These are phyloP conservation scores for Drosophila tani DNA, from an alignment of 1,140 invertebrate genomes.

Conservation along the genomic window DNA sequence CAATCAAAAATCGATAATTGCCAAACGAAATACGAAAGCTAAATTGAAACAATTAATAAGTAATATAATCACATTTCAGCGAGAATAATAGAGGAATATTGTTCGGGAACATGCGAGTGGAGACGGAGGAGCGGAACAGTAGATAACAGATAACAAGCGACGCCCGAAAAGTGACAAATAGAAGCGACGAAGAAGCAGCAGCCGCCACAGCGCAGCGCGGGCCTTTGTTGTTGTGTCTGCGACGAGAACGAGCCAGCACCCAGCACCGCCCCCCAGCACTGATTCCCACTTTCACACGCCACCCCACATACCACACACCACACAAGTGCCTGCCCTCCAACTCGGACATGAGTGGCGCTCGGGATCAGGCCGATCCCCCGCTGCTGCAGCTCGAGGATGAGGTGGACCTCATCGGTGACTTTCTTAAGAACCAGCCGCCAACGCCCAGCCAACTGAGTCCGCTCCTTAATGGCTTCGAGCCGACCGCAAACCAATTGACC, in stretches of 20 bases:
- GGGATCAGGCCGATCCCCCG: constrained; percentile 49
- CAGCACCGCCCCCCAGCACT: constrained; percentile 32
- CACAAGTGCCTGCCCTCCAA: constrained; percentile 20
- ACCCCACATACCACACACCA: neutral
- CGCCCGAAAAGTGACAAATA: constrained; percentile 59
- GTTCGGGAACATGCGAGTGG: constrained; percentile 57
- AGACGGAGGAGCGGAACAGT: constrained; percentile 41
- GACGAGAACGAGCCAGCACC: constrained; percentile 5
- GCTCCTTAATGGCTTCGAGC: constrained; percentile 62
- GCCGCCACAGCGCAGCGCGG: constrained; percentile 33
- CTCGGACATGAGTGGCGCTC: constrained; percentile 43
- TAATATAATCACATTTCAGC: constrained; percentile 37
- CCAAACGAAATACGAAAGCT: constrained; percentile 37
- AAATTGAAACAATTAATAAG: constrained; percentile 35
- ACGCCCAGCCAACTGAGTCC: constrained; percentile 32
- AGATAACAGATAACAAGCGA: constrained; percentile 71
- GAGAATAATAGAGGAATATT: constrained; percentile 59
- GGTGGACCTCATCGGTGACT: constrained; percentile 75
- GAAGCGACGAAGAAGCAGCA: constrained; percentile 40
- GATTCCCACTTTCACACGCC: constrained; percentile 10
- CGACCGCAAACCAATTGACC: constrained; percentile 54
- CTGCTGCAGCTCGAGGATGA: constrained; percentile 78
- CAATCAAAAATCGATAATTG: constrained; percentile 70
- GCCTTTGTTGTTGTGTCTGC: constrained; percentile 65
- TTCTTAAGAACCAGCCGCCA: constrained; percentile 57